A percentile compares a stretch with the other conserved stretches of the same genome.
phyloP scores from a whole-genome alignment of 2,797 vertebrate genomes.

The Rhincodon typus region DNA sequence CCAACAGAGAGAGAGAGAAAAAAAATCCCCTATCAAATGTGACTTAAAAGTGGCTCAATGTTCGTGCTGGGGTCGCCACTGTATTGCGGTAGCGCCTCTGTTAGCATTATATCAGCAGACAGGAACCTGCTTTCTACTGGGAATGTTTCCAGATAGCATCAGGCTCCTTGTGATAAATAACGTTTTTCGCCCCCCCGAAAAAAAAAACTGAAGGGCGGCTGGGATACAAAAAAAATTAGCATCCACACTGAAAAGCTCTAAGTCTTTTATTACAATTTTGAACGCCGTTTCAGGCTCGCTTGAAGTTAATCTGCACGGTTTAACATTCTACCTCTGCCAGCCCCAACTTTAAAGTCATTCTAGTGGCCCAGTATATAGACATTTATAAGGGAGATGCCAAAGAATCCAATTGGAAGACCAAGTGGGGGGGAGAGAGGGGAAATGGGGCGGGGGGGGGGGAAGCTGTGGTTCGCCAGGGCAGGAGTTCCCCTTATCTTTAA shows the following conservation, averaged over 20 bases:
- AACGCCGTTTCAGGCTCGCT: not conserved
- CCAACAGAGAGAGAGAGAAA: not conserved
- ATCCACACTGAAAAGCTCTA: conserved; percentile 17
- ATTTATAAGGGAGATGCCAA: not conserved
- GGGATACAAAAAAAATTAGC: conserved; percentile 4
- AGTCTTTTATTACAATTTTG: conserved; percentile 21
- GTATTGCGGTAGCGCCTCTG: not conserved
- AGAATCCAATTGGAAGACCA: not conserved
- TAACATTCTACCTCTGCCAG: not conserved
- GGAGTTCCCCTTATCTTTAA: not conserved
- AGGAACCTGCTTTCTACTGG: not conserved
- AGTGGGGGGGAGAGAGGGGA: not conserved
- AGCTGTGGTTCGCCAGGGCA: not conserved
- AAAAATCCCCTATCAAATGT: not conserved
- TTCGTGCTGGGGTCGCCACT: not conserved
- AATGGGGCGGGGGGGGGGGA: not conserved
- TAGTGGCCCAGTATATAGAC: not conserved
- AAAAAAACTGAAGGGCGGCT: not conserved
- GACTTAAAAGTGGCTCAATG: not conserved
- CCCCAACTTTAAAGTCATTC: not conserved
- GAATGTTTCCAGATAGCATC: not conserved
- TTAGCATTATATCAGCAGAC: not conserved
- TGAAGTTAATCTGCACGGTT: conserved; percentile 5
- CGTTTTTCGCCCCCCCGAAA: not conserved
- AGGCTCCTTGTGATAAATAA: not conserved